phyloP scores from a whole-genome alignment of 2,113 vertebrate species.

The Sceloporus undulatus region DNA sequence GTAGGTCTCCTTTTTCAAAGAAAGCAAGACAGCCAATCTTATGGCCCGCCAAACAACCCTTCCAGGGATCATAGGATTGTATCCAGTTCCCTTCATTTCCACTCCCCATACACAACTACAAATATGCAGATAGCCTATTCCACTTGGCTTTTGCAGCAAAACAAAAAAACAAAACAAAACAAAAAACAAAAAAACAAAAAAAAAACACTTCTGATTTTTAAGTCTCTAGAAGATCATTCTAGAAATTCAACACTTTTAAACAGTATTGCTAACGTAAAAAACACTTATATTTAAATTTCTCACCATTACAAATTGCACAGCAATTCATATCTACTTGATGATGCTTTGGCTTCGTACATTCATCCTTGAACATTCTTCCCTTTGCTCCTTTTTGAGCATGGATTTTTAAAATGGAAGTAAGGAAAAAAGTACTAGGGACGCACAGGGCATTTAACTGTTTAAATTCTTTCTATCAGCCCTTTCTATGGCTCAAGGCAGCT shows the following conservation, averaged over 20 bases:
- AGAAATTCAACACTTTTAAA: background rate
- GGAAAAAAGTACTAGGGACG: background rate
- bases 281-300: background rate
- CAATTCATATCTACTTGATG: background rate
- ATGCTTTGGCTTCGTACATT: background rate
- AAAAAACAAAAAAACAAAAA: no score
- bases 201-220: no score
- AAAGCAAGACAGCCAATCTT: no score
- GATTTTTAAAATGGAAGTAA: no score
- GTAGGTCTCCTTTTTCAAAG: no score
- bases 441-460: background rate
- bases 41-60: no score
- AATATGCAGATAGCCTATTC: no score
- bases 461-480: background rate
- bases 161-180: background rate
- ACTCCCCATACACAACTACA: no score
- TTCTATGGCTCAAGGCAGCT: background rate
- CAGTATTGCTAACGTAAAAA: slow-evolving; percentile 35
- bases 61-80: no score
- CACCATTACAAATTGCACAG: background rate
- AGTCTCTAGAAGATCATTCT: background rate
- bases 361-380: background rate
- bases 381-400: background rate
- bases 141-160: no score
- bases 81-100: no score